Evolutionary conservation across 1,140 invertebrate species (phyloP).

Genomic region (Eumeta japonica): DNA sequence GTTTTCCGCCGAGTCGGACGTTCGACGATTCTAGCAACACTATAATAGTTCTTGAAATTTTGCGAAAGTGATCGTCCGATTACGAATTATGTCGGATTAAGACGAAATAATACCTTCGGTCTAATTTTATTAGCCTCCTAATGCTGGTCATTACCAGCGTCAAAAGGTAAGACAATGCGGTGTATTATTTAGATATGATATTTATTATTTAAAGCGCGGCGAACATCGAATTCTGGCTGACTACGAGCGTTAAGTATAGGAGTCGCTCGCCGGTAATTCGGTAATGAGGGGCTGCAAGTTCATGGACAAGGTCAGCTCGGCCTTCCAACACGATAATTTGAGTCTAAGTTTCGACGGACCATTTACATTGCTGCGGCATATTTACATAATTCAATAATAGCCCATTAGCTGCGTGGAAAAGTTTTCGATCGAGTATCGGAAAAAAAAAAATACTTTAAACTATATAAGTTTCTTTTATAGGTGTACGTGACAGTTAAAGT

Average conservation of each 20-base stretch:
- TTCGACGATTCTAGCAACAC: no score
- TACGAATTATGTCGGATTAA: no score
- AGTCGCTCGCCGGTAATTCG: constrained; percentile 42
- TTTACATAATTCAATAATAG: constrained; percentile 6
- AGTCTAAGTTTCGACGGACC: constrained; percentile 14
- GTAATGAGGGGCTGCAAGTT: constrained; percentile 47
- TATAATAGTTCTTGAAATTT: no score
- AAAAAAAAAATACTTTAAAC: no score
- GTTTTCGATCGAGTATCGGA: no score
- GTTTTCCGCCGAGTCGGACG: no score
- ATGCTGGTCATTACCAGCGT: constrained; percentile 39
- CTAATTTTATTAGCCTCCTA: constrained; percentile 52
- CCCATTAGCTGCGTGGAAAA: no score
- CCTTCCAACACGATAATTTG: constrained; percentile 32
- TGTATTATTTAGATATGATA: constrained; percentile 51
- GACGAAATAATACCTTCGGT: constrained; percentile 37
- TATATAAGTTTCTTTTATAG: no score
- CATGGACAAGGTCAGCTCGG: constrained; percentile 38
- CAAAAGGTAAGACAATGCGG: constrained; percentile 35
- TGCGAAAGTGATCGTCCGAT: no score
- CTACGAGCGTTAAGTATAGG: constrained; percentile 41
- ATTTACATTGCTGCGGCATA: no score
- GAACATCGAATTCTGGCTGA: background rate
- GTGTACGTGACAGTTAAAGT: no score
- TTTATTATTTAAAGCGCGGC: constrained; percentile 52